A percentile compares a stretch with the other conserved stretches of the same genome.
Evolutionary conservation across 2,888 invertebrate species (phyloP).

Genomic region (Dorcus parallelipipedus): DNA sequence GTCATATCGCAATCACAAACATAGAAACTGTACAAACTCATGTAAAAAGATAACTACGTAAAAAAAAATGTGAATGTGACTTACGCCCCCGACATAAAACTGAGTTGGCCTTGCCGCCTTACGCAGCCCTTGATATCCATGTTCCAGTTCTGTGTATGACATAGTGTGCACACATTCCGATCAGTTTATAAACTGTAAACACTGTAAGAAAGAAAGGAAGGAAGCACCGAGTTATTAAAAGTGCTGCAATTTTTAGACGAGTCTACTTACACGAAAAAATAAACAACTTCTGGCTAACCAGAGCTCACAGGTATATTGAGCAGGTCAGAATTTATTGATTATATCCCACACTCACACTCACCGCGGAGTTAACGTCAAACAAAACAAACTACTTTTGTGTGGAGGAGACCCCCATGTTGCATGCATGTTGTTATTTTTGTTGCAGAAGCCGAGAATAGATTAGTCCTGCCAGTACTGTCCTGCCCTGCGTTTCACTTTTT

Average conservation of each 20-base stretch:
- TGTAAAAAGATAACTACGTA: too few species aligned
- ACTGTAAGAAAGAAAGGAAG: not conserved
- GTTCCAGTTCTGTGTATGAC: constrained; percentile 91
- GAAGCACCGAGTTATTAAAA: not conserved
- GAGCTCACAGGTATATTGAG: constrained; percentile 4
- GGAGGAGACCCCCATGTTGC: too few species aligned
- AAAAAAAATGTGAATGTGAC: constrained; percentile 34
- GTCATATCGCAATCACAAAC: constrained; percentile 8
- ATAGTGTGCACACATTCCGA: constrained; percentile 47
- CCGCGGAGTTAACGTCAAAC: too few species aligned
- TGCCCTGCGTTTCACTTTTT: too few species aligned
- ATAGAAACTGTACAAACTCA: too few species aligned
- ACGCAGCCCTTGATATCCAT: constrained; percentile 85
- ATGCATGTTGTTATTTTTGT: too few species aligned
- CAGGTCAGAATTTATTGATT: constrained; percentile 17
- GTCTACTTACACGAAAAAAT: not conserved
- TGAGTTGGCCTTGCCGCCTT: constrained; percentile 63
- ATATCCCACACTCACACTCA: not conserved
- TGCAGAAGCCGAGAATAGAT: too few species aligned
- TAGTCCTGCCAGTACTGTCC: too few species aligned
- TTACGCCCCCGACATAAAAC: constrained; percentile 72
- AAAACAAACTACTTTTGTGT: too few species aligned
- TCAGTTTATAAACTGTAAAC: not conserved
- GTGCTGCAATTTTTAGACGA: not conserved
- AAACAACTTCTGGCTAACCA: not conserved